Evolutionary conservation across 1,140 invertebrate species (phyloP), one percentile per base, ranked within the genome.

Genomic region (Drosophila lacteicornis): DNA sequence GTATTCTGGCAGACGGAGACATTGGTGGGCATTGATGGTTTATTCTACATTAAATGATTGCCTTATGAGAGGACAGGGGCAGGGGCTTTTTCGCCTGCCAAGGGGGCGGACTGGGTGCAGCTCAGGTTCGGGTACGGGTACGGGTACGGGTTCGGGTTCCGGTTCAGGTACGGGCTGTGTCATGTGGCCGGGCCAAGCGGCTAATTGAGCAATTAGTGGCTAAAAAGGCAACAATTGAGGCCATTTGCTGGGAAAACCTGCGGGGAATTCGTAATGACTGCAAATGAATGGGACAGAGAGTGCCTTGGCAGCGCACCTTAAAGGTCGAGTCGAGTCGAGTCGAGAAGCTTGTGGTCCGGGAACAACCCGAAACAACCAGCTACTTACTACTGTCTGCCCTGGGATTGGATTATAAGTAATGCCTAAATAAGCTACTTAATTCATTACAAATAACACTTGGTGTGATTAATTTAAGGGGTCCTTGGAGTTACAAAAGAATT

Each of bases 171-270:
- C 30, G 30, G 62, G 62, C 74, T 43, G 50, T 77, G 75, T 60
- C 74, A 77, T 76, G 74, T 75, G 74, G 74, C 71, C 22, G 51
- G 61, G 63, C 63, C 69, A 58, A 71, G 25, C 57, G 68, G 46
- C 75, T 77, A 77, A 77, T 77, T 77, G 75, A 77, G 75, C 75
- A 78, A 77, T 77, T 77, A 77, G 75, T 77, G 75, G 75, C 74
- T 75, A 75, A 75, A 75, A 75, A 75, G 71, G 47, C 71, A 75
- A 75, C 71, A 75, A 75, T 77, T 69, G 75, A 77, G 75, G 75
- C 74, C 74, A 77, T 77, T 77, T 77, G 74, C 75, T 69, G 63
- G 74, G 62, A 76, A 49, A 63, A 77, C 75, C 75, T 77, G 75
- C 50, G 50, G 74, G 56, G 75, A 77, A 77, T 77, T 77, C 19